Percentiles rank a stretch among this genome's conserved stretches.
phyloP scores from a whole-genome alignment of 1,140 invertebrate genomes.

The Sipha flava region DNA sequence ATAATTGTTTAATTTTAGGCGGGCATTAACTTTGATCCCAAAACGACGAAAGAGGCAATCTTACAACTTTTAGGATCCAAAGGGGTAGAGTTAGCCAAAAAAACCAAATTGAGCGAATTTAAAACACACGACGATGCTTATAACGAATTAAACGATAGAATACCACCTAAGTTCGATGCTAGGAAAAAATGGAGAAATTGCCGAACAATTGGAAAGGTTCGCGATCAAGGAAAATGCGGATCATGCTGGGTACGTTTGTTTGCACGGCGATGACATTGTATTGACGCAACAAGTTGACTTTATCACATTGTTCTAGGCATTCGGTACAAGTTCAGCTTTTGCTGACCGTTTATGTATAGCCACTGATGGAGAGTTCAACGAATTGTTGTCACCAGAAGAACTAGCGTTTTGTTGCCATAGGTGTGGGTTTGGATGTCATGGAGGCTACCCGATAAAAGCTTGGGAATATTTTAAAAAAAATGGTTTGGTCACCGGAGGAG shows the following conservation, averaged over 20 bases:
- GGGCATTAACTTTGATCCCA: background rate
- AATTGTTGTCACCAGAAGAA: conserved; percentile 56
- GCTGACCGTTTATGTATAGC: conserved; percentile 61
- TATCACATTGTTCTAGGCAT: background rate
- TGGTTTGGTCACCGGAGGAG: conserved; percentile 54
- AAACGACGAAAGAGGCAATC: background rate
- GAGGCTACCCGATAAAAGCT: conserved; percentile 52
- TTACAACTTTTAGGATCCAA: background rate
- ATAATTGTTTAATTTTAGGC: too few relatives aligned
- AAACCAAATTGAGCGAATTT: background rate
- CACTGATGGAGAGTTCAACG: conserved; percentile 48
- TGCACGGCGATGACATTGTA: conserved; percentile 52
- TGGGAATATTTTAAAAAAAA: conserved; percentile 51
- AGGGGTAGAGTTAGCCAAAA: background rate
- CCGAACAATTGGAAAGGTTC: conserved; percentile 57
- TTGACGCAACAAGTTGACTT: conserved; percentile 44
- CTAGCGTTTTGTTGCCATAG: conserved; percentile 52
- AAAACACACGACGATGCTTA: background rate
- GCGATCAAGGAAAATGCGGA: conserved; percentile 66
- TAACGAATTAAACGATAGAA: background rate
- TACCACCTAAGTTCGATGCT: conserved; percentile 71
- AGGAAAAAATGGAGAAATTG: conserved; percentile 73
- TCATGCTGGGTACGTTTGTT: conserved; percentile 41
- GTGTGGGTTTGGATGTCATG: conserved; percentile 59
- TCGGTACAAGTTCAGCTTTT: conserved; percentile 47